Percentiles rank a stretch among this genome's conserved stretches.
Conservation (phyloP, 1,140 invertebrate genomes). For the Galendromus occidentalis region DNA sequence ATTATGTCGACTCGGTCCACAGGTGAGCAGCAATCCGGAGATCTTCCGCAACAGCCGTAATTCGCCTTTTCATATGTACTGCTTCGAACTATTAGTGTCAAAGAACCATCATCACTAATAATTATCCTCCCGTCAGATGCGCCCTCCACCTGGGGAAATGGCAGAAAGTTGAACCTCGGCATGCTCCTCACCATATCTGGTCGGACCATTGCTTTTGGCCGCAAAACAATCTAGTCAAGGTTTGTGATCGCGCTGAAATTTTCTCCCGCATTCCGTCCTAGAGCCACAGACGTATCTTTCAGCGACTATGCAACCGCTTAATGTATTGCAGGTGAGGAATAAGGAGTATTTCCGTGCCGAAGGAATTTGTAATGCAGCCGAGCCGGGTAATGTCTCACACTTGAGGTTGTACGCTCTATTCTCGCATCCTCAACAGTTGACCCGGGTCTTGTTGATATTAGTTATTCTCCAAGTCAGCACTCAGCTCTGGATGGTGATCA, state of each 20-base stretch:
- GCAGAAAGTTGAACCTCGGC: background rate
- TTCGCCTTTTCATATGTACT: no score
- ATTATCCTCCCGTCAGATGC: background rate
- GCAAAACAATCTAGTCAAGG: constrained; percentile 7
- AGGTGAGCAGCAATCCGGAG: background rate
- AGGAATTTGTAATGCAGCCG: background rate
- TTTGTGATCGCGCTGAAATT: background rate
- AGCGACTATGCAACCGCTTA: no score
- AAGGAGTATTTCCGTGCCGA: constrained; percentile 7
- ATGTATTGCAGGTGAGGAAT: background rate
- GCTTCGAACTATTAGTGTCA: no score
- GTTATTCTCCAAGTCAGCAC: background rate
- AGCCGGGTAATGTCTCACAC: constrained; percentile 2
- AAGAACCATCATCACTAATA: no score
- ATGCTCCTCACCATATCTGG: constrained; percentile 1
- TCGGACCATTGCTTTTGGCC: constrained; percentile 2
- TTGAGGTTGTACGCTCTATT: background rate
- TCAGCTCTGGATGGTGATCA: background rate
- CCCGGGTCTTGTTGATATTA: background rate
- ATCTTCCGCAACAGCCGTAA: no score
- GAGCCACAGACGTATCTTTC: no score
- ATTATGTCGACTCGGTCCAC: background rate
- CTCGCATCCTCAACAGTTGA: constrained; percentile 5
- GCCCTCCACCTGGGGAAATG: background rate
- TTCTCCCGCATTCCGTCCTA: no score